These are phyloP conservation scores for Apotomis turbidana DNA, from an alignment of 2,888 invertebrate genomes.

Conservation along the genomic window DNA sequence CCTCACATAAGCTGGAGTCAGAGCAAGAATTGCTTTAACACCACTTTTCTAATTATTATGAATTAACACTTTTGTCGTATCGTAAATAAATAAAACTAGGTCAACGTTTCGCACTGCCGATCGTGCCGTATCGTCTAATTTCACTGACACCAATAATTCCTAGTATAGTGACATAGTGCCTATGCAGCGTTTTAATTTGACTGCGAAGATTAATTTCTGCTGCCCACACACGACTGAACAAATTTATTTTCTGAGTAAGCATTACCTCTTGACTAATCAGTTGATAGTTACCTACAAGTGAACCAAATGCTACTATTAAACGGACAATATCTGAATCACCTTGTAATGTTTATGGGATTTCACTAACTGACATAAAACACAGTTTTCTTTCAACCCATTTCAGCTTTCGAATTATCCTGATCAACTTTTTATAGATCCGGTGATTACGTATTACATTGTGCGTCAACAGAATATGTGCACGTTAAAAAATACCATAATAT, in stretches of 20 bases:
- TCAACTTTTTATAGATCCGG: no score
- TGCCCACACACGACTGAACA: constrained; percentile 12
- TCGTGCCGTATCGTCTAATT: neutral
- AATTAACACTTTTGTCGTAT: no score
- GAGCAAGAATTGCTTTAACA: neutral
- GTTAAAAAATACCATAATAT: no score
- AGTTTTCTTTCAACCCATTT: no score
- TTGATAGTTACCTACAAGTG: neutral
- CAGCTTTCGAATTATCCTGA: no score
- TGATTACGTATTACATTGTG: no score
- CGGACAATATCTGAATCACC: no score
- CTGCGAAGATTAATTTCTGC: constrained; percentile 13
- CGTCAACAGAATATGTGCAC: no score
- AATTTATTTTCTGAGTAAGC: constrained; percentile 3
- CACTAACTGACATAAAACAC: no score
- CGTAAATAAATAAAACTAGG: neutral
- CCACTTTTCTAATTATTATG: no score
- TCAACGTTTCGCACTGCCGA: neutral
- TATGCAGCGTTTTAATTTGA: constrained; percentile 16
- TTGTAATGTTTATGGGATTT: no score
- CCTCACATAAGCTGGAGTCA: neutral
- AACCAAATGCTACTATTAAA: no score
- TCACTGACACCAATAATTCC: constrained; percentile 15
- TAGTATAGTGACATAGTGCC: neutral
- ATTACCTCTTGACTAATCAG: neutral